A percentile compares a stretch with the other conserved stretches of the same genome.
Conservation (phyloP, 2,797 vertebrate genomes). For the Scyliorhinus canicula region DNA sequence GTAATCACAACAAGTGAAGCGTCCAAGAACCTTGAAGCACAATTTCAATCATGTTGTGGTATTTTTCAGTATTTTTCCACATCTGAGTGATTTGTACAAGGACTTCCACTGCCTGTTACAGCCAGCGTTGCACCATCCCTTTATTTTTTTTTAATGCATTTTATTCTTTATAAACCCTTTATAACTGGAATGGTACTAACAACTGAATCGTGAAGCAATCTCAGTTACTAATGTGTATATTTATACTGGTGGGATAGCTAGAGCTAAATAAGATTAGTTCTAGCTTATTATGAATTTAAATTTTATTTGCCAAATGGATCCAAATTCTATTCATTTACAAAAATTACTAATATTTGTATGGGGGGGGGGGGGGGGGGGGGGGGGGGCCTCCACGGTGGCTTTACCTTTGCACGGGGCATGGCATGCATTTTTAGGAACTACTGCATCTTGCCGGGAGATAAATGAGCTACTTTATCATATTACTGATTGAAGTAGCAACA, state of each 20-base stretch:
- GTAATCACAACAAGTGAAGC: background rate
- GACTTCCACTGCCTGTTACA: background rate
- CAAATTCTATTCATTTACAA: slow-evolving; percentile 17
- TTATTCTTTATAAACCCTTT: too few relatives aligned
- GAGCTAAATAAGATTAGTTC: background rate
- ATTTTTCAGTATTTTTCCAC: background rate
- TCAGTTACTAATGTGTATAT: background rate
- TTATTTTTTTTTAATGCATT: too few relatives aligned
- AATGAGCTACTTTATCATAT: slow-evolving; percentile 34
- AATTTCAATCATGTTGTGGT: background rate
- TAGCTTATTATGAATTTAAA: background rate
- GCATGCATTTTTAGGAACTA: background rate
- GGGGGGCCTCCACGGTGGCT: too few relatives aligned
- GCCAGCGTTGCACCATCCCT: background rate
- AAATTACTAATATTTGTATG: slow-evolving; percentile 10
- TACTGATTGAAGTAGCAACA: slow-evolving; percentile 31
- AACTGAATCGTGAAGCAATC: background rate
- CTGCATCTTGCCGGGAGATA: background rate
- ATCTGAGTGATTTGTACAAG: background rate
- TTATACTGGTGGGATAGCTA: background rate
- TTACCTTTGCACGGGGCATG: background rate
- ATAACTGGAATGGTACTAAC: background rate
- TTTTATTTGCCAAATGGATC: background rate
- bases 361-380: too few relatives aligned
- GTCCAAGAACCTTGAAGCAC: background rate